Percentiles rank a stretch among this genome's conserved stretches.
Evolutionary conservation across 1,140 invertebrate species (phyloP).

Genomic region (Temnothorax nylanderi): DNA sequence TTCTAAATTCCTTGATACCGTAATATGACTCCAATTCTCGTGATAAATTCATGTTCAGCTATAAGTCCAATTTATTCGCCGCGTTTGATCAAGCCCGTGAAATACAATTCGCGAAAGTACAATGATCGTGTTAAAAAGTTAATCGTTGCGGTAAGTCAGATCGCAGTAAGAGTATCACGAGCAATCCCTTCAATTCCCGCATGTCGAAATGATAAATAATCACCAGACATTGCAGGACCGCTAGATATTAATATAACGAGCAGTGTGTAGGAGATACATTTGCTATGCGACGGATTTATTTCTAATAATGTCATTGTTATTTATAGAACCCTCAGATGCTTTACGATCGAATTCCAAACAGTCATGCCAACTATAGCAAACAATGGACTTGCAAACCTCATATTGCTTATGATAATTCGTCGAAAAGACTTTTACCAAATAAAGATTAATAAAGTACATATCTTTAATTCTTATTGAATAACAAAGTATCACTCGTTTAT

Average conservation of each 20-base stretch:
- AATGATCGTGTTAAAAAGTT: slow-evolving; percentile 24
- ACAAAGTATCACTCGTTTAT: not conserved
- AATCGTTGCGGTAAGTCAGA: not conserved
- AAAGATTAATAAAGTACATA: not conserved
- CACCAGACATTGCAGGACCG: not conserved
- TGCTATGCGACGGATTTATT: slow-evolving; percentile 44
- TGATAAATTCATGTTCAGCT: not conserved
- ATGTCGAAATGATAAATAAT: slow-evolving; percentile 41
- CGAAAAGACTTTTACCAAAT: not conserved
- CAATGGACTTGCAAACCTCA: not conserved
- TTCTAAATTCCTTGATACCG: not conserved
- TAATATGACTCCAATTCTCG: slow-evolving; percentile 10
- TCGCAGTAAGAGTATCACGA: slow-evolving; percentile 25
- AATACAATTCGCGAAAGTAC: slow-evolving; percentile 22
- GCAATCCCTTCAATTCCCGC: slow-evolving; percentile 29
- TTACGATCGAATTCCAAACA: slow-evolving; percentile 33
- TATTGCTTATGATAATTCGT: not conserved
- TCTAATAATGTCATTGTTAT: slow-evolving; percentile 50
- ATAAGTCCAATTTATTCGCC: not conserved
- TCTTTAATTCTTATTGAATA: not conserved
- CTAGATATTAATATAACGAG: slow-evolving; percentile 29
- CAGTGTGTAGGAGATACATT: not conserved
- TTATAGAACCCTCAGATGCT: slow-evolving; percentile 36
- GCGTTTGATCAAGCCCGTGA: not conserved
- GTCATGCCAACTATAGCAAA: not conserved